Evolutionary conservation across 2,888 invertebrate genomes (phyloP).

Genomic region (Piscicola geometra): DNA sequence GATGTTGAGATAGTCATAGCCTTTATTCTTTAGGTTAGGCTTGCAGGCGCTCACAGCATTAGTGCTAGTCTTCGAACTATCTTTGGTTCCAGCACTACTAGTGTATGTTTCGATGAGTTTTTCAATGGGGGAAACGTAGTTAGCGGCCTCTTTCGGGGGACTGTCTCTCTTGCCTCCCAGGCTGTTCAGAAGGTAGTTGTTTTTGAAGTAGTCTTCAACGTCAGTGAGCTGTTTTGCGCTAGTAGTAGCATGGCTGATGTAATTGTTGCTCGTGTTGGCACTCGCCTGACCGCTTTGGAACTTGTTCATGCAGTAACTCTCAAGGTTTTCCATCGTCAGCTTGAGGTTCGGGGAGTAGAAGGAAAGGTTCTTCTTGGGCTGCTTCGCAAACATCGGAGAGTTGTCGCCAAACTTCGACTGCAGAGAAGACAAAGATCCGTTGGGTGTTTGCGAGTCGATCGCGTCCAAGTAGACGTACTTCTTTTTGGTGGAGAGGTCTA

Average conservation of each 20-base stretch:
- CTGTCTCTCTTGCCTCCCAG: not conserved
- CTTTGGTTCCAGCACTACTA: not conserved
- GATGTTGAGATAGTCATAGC: conserved; percentile 7
- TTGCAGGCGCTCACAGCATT: not conserved
- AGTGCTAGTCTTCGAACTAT: not conserved
- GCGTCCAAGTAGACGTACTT: not conserved
- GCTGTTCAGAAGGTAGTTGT: not conserved
- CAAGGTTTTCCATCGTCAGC: conserved; percentile 7
- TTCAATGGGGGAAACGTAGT: not conserved
- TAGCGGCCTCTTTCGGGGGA: not conserved
- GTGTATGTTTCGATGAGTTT: conserved; percentile 16
- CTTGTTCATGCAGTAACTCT: not conserved
- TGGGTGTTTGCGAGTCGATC: not conserved
- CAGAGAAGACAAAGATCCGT: conserved; percentile 21
- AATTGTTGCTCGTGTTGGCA: no score
- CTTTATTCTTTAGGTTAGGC: not conserved
- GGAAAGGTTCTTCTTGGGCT: not conserved
- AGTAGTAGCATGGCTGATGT: not conserved
- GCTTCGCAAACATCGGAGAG: conserved; percentile 18
- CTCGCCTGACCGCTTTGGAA: not conserved
- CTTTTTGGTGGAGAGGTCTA: conserved; percentile 25
- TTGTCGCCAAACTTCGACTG: conserved; percentile 32
- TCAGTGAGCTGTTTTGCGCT: not conserved
- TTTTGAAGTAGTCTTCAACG: not conserved
- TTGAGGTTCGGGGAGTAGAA: conserved; percentile 4